Conservation (phyloP, 92 coral and sea anemone species). For the Phymanthus crucifer region DNA sequence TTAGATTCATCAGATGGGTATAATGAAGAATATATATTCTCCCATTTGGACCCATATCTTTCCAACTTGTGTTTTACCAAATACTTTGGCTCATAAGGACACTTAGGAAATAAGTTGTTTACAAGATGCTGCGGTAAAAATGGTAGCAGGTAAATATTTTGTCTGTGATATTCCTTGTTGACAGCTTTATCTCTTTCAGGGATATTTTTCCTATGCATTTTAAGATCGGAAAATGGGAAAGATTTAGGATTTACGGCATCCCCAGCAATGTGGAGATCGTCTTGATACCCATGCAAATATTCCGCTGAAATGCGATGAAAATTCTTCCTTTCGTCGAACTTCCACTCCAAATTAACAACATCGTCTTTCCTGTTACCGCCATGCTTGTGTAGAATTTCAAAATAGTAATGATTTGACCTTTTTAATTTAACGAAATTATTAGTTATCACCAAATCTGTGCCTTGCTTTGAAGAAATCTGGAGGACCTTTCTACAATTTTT, state of each 20-base stretch:
- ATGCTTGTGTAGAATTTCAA: slow-evolving; percentile 81
- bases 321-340: slow-evolving; percentile 12
- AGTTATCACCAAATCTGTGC: neutral
- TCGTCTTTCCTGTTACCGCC: slow-evolving; percentile 15
- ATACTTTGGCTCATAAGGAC: slow-evolving; percentile 38
- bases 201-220: slow-evolving; percentile 41
- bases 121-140: slow-evolving; percentile 44
- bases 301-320: slow-evolving; percentile 42
- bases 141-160: slow-evolving; percentile 58
- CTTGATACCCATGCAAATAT: slow-evolving; percentile 45
- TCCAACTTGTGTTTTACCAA: slow-evolving; percentile 34
- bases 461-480: neutral
- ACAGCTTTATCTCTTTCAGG: slow-evolving; percentile 4
- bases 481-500: slow-evolving; percentile 25
- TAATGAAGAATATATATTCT: slow-evolving; percentile 69
- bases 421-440: neutral
- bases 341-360: slow-evolving; percentile 60
- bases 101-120: slow-evolving; percentile 60
- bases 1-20: slow-evolving; percentile 66
- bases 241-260: slow-evolving; percentile 49
- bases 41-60: slow-evolving; percentile 71
- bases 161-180: slow-evolving; percentile 22
- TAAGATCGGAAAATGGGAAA: slow-evolving; percentile 12
- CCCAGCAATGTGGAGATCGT: slow-evolving; percentile 39
- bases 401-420: slow-evolving; percentile 45